These are phyloP conservation scores for Proctacanthus coquilletti DNA, from an alignment of 1,140 invertebrate genomes.

Conservation along the genomic window DNA sequence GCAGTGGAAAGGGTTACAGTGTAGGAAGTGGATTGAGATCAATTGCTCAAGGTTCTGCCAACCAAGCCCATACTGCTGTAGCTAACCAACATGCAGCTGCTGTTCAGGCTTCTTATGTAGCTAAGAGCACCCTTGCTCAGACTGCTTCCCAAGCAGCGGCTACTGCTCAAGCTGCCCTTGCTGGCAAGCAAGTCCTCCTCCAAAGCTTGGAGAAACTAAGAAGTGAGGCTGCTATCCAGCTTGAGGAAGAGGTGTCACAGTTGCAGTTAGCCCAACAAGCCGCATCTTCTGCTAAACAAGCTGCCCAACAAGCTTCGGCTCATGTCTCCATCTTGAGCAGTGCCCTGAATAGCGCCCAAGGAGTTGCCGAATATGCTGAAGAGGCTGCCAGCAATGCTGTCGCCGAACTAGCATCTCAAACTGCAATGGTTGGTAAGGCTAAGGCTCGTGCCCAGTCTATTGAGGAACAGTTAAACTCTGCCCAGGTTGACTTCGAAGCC, in stretches of 20 bases:
- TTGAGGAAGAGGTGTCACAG: constrained; percentile 34
- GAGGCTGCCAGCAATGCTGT: constrained; percentile 37
- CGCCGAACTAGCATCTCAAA: constrained; percentile 38
- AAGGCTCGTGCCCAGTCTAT: constrained; percentile 34
- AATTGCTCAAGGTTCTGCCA: constrained; percentile 51
- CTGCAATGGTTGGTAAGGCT: constrained; percentile 39
- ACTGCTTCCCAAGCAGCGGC: constrained; percentile 33
- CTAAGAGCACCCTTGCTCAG: constrained; percentile 38
- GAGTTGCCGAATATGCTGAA: constrained; percentile 33
- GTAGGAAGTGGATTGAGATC: too few relatives aligned
- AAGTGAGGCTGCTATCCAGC: constrained; percentile 32
- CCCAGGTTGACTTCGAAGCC: constrained; percentile 36
- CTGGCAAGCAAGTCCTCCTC: constrained; percentile 32
- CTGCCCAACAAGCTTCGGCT: constrained; percentile 35
- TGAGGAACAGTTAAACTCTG: constrained; percentile 34
- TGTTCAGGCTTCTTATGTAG: constrained; percentile 37
- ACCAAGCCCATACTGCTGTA: constrained; percentile 43
- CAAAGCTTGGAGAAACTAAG: constrained; percentile 37
- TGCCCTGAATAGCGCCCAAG: constrained; percentile 32
- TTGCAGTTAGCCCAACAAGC: constrained; percentile 38
- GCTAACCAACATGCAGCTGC: constrained; percentile 33
- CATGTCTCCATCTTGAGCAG: constrained; percentile 36
- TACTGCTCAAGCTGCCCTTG: constrained; percentile 32
- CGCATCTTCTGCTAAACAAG: constrained; percentile 35
- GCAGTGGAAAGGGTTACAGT: too few relatives aligned